Percentiles rank a stretch among this genome's conserved stretches.
Evolutionary conservation across 2,797 vertebrate species (phyloP).

Genomic region (Mus spretus): DNA sequence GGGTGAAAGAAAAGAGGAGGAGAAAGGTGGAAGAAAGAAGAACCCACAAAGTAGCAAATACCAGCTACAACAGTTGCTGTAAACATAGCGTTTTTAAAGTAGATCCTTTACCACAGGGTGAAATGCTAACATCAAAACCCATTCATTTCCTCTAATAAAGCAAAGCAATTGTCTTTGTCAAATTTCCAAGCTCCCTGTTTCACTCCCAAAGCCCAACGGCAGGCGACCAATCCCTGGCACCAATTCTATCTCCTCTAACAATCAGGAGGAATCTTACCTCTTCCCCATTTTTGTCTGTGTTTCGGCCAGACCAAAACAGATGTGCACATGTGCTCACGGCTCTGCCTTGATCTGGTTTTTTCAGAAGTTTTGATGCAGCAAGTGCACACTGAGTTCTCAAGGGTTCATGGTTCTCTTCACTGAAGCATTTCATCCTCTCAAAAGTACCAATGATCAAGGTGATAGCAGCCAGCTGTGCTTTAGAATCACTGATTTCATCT

Average conservation of each 20-base stretch:
- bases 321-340: constrained; percentile 99
- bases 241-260: neutral
- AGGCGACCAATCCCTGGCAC: too few relatives aligned
- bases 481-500: constrained; percentile 99
- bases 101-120: neutral
- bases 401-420: constrained; percentile 99
- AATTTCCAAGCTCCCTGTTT: neutral
- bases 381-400: constrained; percentile 97
- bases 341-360: constrained; percentile 98
- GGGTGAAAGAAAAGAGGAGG: neutral
- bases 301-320: constrained; percentile 98
- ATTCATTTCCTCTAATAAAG: constrained; percentile 35
- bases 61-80: neutral
- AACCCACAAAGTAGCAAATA: neutral
- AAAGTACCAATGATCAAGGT: constrained; percentile 99
- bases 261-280: constrained; percentile 90
- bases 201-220: neutral
- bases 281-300: constrained; percentile 97
- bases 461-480: constrained; percentile 98
- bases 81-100: neutral
- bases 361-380: constrained; percentile 98
- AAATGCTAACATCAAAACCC: neutral
- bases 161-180: neutral
- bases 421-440: constrained; percentile 97
- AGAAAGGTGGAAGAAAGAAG: neutral